These are phyloP conservation scores for Phortica okadai DNA, from an alignment of 2,888 invertebrate genomes.

Conservation along the genomic window DNA sequence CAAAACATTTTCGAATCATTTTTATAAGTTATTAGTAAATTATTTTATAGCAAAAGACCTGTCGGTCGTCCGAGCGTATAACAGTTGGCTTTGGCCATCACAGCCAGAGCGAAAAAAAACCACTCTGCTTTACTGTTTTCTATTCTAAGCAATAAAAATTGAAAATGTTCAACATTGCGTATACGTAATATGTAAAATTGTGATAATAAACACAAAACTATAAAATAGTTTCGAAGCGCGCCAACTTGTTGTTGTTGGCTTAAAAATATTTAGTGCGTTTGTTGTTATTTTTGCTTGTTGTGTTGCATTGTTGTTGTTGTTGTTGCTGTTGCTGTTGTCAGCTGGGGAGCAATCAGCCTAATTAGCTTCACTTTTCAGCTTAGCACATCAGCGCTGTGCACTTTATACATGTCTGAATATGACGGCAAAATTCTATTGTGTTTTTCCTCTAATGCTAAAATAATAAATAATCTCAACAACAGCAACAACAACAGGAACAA, in stretches of 20 bases:
- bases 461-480: constrained; percentile 45
- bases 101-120: no score
- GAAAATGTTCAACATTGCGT: background rate
- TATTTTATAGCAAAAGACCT: no score
- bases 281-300: background rate
- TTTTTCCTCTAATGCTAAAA: constrained; percentile 56
- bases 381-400: background rate
- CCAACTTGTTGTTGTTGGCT: no score
- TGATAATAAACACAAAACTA: no score
- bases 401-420: background rate
- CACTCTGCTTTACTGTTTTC: no score
- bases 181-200: background rate
- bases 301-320: background rate
- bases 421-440: background rate
- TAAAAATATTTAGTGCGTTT: no score
- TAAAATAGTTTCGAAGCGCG: no score
- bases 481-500: constrained; percentile 55
- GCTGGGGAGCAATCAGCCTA: constrained; percentile 35
- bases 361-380: constrained; percentile 10
- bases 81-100: no score
- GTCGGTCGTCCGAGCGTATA: no score
- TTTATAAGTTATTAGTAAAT: no score
- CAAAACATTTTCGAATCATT: no score
- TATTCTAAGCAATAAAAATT: no score
- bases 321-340: constrained; percentile 25